phyloP scores from a whole-genome alignment of 2,888 invertebrate species.

The Cephus sareptanus region DNA sequence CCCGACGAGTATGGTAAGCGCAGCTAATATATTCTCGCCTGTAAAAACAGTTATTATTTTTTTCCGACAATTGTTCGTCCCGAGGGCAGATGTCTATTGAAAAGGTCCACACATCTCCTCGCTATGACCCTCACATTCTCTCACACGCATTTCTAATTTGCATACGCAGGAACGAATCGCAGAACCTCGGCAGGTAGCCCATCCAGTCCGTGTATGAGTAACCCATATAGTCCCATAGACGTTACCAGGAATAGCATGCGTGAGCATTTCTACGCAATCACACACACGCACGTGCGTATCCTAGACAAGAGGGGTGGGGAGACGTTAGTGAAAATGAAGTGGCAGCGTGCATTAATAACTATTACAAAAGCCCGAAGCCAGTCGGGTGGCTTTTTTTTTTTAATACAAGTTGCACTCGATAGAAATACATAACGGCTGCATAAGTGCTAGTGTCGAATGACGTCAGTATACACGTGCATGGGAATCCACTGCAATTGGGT shows the following conservation, averaged over 20 bases:
- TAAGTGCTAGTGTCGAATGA: too few species aligned
- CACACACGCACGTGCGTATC: not conserved
- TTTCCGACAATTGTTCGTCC: slow-evolving; percentile 51
- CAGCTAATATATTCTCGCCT: slow-evolving; percentile 43
- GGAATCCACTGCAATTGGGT: too few species aligned
- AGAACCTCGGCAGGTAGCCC: slow-evolving; percentile 49
- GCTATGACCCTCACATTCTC: slow-evolving; percentile 26
- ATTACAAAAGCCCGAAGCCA: slow-evolving; percentile 40
- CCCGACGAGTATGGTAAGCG: too few species aligned
- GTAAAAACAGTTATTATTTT: slow-evolving; percentile 63
- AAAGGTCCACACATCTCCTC: slow-evolving; percentile 35
- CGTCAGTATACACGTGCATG: too few species aligned
- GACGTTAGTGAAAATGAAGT: slow-evolving; percentile 57
- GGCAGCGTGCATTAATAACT: slow-evolving; percentile 61
- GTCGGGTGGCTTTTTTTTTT: too few species aligned
- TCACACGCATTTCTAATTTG: slow-evolving; percentile 43
- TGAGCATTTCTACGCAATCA: not conserved
- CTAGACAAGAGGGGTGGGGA: not conserved
- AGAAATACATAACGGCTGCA: too few species aligned
- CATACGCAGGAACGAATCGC: slow-evolving; percentile 60
- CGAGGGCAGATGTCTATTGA: slow-evolving; percentile 54
- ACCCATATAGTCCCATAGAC: too few species aligned
- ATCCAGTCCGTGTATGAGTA: too few species aligned
- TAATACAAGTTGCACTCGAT: too few species aligned
- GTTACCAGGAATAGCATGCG: too few species aligned